Base-by-base conservation (phyloP, 2,888 invertebrate genomes). In the Neocrepidodera transversa region DNA sequence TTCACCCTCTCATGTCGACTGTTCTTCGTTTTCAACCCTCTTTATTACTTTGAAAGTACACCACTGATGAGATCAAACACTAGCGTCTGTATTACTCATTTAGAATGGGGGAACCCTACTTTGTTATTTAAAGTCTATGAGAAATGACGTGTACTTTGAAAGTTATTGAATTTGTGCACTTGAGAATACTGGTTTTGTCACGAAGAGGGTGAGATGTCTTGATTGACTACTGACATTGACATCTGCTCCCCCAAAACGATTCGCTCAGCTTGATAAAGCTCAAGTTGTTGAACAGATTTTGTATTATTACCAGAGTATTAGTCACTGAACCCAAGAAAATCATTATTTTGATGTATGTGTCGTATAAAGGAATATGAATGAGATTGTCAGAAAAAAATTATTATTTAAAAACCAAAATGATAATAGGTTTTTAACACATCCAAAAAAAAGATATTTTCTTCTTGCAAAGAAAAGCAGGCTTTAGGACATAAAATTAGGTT, bases 71-170 rank as follows among this genome's bases (percentile, higher is more conserved):
- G 14, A 40, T 5, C 16, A 8, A 43, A 36, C 20, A 35, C 8
- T 10, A 28, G 5, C 8, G 20, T 2, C 49, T 17, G 10, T 28
- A n/a, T 32, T 14, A 18, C 49, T 17, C 49, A 30, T 42, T 49
- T 16, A 4, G 32, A 49, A 35, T 42, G 36, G 45, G 50, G 49
- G 36, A 57, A 18, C 23, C 11, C 43, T 10, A 28, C 16, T 45
- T 51, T 20, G 45, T 51, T 45, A 57, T 51, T 51, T 36, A 45
- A 57, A 50, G 23, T 57, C 45, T 35, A 51, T 35, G 42, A 51
- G 36, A 28, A 45, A 42, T 57, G 45, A 51, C 40, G 49, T 49
- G 48, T 57, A 10, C 50, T 50, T 50, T 43, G 54, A 32, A 14
- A 48, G 16, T 16, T 48, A 55, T 55, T 55, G 35, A 55, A 55